Percentiles rank a stretch among this genome's conserved stretches.
These are phyloP conservation scores for Stenoptilia bipunctidactyla DNA, from an alignment of 2,888 invertebrate species.

Conservation along the genomic window DNA sequence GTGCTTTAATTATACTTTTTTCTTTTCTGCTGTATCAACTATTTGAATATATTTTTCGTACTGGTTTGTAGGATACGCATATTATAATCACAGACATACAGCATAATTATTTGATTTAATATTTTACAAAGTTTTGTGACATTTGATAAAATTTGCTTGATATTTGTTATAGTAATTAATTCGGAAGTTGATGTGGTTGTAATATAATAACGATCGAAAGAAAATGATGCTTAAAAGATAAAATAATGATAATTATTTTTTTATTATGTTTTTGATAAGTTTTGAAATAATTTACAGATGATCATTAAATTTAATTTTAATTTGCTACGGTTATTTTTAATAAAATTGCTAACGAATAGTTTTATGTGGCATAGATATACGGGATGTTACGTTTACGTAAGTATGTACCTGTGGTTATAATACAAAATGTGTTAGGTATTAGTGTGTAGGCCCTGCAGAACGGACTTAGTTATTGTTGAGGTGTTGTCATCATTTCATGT, in stretches of 20 bases:
- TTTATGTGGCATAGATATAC: slow-evolving; percentile 6
- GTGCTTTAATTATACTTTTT: slow-evolving; percentile 23
- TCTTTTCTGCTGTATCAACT: slow-evolving; percentile 21
- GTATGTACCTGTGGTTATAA: slow-evolving; percentile 1
- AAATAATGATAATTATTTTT: background rate
- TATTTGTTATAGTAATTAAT: background rate
- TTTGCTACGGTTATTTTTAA: slow-evolving; percentile 4
- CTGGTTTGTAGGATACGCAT: background rate
- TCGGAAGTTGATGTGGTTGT: background rate
- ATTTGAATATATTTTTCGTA: slow-evolving; percentile 12
- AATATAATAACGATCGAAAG: background rate
- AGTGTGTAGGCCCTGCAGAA: background rate
- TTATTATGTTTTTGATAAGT: background rate
- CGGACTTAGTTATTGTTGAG: too few relatives aligned
- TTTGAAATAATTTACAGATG: background rate
- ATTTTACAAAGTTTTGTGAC: background rate
- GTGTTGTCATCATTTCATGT: background rate
- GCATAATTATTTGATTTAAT: background rate
- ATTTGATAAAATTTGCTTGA: background rate
- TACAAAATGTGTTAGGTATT: background rate
- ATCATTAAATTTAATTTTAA: background rate
- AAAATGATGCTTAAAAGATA: background rate
- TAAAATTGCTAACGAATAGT: slow-evolving; percentile 9
- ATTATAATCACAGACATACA: slow-evolving; percentile 1
- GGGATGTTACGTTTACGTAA: background rate